A percentile compares a stretch with the other conserved stretches of the same genome.
Conservation (phyloP, 2,797 vertebrate species). For the Sternarchorhynchus goeldii region DNA sequence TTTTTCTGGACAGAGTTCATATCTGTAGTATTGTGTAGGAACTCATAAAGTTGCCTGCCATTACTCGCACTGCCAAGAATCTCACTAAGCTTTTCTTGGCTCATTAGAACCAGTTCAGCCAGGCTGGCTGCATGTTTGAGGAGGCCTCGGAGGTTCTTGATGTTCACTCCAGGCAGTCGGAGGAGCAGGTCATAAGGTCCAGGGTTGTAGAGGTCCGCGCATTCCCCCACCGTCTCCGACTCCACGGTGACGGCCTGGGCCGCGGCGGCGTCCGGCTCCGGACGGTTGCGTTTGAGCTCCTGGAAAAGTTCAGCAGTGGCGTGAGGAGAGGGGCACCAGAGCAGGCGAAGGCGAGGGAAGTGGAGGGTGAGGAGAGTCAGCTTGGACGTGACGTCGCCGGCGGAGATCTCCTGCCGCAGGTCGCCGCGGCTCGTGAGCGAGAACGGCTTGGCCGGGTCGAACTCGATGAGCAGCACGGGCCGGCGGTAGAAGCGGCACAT, state of each 20-base stretch:
- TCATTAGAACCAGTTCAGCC: constrained; percentile 80
- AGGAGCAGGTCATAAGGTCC: constrained; percentile 93
- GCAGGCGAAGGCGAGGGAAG: constrained; percentile 89
- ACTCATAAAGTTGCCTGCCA: constrained; percentile 85
- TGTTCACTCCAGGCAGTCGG: constrained; percentile 91
- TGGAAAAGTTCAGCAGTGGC: constrained; percentile 89
- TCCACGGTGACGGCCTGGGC: constrained; percentile 87
- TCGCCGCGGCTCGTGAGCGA: constrained; percentile 83
- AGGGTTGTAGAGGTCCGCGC: constrained; percentile 85
- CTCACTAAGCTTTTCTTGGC: constrained; percentile 78
- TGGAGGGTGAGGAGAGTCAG: constrained; percentile 92
- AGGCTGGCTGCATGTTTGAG: constrained; percentile 81
- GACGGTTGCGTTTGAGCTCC: constrained; percentile 84
- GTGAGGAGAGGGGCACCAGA: constrained; percentile 95
- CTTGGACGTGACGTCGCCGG: constrained; percentile 87
- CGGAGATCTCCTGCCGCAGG: constrained; percentile 87
- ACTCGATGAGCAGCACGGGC: constrained; percentile 92
- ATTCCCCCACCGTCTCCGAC: constrained; percentile 83
- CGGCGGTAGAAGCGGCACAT: constrained; percentile 93
- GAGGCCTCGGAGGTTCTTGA: constrained; percentile 84
- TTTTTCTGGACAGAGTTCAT: constrained; percentile 62
- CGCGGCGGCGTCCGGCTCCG: constrained; percentile 78
- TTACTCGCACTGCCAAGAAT: constrained; percentile 79
- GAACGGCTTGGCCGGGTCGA: constrained; percentile 90
- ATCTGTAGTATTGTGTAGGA: constrained; percentile 81